A percentile compares a stretch with the other conserved stretches of the same genome.
Evolutionary conservation across 1,140 invertebrate genomes (phyloP).

Genomic region (Caligus rogercresseyi): DNA sequence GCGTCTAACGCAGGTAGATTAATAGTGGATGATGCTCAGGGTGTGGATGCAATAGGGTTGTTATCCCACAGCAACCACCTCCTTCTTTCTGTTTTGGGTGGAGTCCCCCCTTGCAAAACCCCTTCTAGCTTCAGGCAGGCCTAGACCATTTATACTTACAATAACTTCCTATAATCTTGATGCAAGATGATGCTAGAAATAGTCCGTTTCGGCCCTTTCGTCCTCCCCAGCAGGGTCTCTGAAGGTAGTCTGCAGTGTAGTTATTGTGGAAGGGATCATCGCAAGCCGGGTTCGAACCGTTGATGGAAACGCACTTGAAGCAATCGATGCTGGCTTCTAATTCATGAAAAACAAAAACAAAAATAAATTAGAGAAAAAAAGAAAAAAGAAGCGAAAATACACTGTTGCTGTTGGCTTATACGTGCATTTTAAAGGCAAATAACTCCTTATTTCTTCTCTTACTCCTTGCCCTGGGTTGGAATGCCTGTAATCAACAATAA

Average conservation of each 20-base stretch:
- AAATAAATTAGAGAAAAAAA: neutral
- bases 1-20: no score
- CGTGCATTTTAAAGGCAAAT: no score
- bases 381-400: no score
- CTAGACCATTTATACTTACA: slow-evolving; percentile 48
- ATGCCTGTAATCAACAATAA: neutral
- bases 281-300: slow-evolving; percentile 63
- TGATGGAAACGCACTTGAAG: slow-evolving; percentile 86
- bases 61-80: no score
- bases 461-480: neutral
- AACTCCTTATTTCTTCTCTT: no score
- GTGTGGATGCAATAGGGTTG: no score
- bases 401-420: no score
- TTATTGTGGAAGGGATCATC: slow-evolving; percentile 95
- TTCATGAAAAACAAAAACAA: neutral
- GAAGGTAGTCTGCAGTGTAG: slow-evolving; percentile 56
- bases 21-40: no score
- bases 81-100: no score
- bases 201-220: slow-evolving; percentile 73
- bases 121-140: no score
- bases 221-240: slow-evolving; percentile 79
- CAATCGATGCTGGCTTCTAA: slow-evolving; percentile 57
- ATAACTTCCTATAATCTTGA: slow-evolving; percentile 73
- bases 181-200: slow-evolving; percentile 89
- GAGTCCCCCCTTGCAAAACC: no score